Evolutionary conservation across 2,888 invertebrate species (phyloP).

Genomic region (Capitulum mitella): DNA sequence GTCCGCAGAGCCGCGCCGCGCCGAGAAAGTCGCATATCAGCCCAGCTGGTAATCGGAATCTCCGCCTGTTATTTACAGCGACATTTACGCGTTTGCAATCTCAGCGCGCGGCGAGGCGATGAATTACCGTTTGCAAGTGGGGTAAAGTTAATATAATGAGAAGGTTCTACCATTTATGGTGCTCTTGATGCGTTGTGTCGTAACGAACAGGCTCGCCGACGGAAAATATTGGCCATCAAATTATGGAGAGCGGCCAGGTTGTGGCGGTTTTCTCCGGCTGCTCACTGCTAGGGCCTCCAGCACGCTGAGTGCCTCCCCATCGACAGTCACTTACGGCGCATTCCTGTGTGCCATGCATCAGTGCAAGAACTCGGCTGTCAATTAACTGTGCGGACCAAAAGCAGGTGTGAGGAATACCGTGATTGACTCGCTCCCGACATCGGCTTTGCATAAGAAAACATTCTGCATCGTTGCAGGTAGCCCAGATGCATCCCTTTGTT

Average conservation of each 20-base stretch:
- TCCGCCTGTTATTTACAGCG: neutral
- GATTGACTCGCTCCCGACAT: neutral
- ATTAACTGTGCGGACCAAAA: neutral
- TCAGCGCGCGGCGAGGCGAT: neutral
- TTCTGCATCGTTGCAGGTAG: neutral
- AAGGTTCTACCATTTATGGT: neutral
- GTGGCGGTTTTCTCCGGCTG: neutral
- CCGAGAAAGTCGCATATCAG: too few species aligned
- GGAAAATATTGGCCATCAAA: slow-evolving; percentile 15
- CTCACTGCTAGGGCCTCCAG: neutral
- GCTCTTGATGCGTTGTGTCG: neutral
- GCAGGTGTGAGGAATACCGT: neutral
- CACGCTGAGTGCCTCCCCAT: neutral
- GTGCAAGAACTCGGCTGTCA: neutral
- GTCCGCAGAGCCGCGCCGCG: neutral
- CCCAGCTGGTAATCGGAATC: neutral
- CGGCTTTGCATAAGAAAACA: slow-evolving; percentile 6
- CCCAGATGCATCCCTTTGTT: neutral
- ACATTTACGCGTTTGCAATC: neutral
- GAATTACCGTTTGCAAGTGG: neutral
- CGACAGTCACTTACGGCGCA: neutral
- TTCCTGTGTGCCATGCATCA: neutral
- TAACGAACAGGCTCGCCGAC: neutral
- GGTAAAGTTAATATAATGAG: slow-evolving; percentile 19
- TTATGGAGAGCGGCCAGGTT: neutral